phyloP scores from a whole-genome alignment of 1,140 invertebrate genomes.

The Calliphora vicina region DNA sequence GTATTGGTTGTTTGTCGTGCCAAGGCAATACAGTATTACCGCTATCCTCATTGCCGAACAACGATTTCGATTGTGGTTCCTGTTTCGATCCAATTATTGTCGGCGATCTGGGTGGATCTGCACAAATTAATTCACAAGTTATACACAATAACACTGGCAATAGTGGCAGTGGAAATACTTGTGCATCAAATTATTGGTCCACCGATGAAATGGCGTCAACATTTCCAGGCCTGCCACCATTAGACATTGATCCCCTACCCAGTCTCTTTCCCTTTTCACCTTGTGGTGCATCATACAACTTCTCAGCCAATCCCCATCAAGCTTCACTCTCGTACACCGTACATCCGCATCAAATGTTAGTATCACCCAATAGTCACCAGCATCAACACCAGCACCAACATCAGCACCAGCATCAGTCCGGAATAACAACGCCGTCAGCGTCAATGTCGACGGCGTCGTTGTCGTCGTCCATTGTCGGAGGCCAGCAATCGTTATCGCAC shows the following conservation, averaged over 20 bases:
- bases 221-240: conserved; percentile 75
- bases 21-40: conserved; percentile 60
- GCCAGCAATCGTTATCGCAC: conserved; percentile 39
- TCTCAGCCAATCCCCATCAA: conserved; percentile 64
- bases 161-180: conserved; percentile 38
- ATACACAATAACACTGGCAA: conserved; percentile 48
- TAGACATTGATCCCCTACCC: conserved; percentile 79
- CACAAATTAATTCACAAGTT: conserved; percentile 37
- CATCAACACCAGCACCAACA: conserved; percentile 53
- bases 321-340: conserved; percentile 66
- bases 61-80: conserved; percentile 61
- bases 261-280: conserved; percentile 78
- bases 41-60: conserved; percentile 56
- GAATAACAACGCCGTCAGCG: conserved; percentile 41
- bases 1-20: conserved; percentile 61
- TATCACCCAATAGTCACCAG: conserved; percentile 56
- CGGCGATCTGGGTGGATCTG: conserved; percentile 44
- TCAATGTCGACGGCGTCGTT: conserved; percentile 39
- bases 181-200: conserved; percentile 68
- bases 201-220: conserved; percentile 79
- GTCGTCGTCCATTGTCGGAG: background rate
- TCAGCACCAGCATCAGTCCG: conserved; percentile 43
- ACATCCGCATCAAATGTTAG: conserved; percentile 65
- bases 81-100: conserved; percentile 53
- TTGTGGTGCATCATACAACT: conserved; percentile 72